Conservation (phyloP, 1,140 invertebrate genomes). For the Caenorhabditis inopinata region DNA sequence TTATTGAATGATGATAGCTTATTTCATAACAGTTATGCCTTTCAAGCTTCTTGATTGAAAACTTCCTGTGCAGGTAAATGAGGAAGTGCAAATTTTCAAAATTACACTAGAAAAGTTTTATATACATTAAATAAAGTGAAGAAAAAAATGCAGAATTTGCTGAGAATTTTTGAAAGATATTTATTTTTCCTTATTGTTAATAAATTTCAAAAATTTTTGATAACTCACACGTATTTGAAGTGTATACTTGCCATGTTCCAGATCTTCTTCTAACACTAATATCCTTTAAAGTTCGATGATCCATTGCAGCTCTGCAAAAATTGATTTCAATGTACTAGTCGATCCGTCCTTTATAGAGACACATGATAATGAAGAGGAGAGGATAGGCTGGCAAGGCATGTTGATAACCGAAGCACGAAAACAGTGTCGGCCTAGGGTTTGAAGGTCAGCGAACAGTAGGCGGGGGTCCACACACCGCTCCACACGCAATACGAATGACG, state of each 20-base stretch:
- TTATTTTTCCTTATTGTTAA: too few species aligned
- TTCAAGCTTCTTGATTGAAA: too few species aligned
- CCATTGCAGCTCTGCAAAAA: not conserved
- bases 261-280: not conserved
- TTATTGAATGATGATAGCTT: too few species aligned
- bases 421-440: not conserved
- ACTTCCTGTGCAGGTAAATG: too few species aligned
- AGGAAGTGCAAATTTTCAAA: too few species aligned
- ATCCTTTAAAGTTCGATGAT: not conserved
- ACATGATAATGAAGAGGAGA: conserved; percentile 14
- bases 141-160: too few species aligned
- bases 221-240: conserved; percentile 8
- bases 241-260: not conserved
- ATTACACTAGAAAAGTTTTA: too few species aligned
- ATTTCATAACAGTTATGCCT: too few species aligned
- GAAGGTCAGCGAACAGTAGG: conserved; percentile 19
- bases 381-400: not conserved
- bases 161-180: too few species aligned
- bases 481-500: not conserved
- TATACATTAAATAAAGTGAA: too few species aligned
- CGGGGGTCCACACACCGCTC: not conserved
- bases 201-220: not conserved
- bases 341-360: not conserved
- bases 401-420: conserved; percentile 29
- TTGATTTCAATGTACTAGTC: too few species aligned